Base-by-base conservation (phyloP, 2,888 invertebrate species). In the Diploptera punctata region DNA sequence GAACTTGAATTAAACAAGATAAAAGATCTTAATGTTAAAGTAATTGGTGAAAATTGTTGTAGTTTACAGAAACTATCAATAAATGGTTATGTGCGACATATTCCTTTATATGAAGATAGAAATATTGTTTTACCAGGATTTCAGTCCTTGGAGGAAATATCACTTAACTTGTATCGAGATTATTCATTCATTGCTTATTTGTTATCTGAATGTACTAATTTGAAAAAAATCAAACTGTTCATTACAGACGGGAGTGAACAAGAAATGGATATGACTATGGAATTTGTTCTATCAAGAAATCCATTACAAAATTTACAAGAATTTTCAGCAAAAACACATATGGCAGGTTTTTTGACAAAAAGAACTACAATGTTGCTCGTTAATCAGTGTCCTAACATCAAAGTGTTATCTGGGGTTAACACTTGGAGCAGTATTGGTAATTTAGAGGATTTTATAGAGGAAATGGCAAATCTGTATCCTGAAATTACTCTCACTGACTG, bases 241-340 rank as follows among this genome's bases (percentile, higher is more conserved):
- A 54, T 54, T 1, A 54, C 52, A 3, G 52, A 52, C 21, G 52
- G 52, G 21, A 52, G 21, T 52, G 52, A 52, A 19, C 54, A 54
- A 5, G 54, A 54, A 54, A 24, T 2, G 13, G 24, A 24, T 21
- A 19, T 3, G 3, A 5, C 21, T 2, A 54, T 54, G 10, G 54
- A 54, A 24, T 54, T 13, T 54, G 54, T 24, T 3, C 54, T 54
- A 24, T 54, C 54, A 54, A 54, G 54, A 13, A 54, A 54, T 24
- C 24, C 54, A 24, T 10, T 54, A 24, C 13, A 21, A 9, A 16
- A 21, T 16, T 54, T 24, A 3, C 24, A 54, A 21, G 52, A 52
- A 52, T 19, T 52, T 52, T 52, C 52, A n/a, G 10, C 21, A 19
- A 52, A 52, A 16, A 24, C 54, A 19, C 54, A 54, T 2, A 54